These are phyloP conservation scores for Drosophila meridionalis DNA, from an alignment of 2,888 invertebrate species.

Conservation along the genomic window DNA sequence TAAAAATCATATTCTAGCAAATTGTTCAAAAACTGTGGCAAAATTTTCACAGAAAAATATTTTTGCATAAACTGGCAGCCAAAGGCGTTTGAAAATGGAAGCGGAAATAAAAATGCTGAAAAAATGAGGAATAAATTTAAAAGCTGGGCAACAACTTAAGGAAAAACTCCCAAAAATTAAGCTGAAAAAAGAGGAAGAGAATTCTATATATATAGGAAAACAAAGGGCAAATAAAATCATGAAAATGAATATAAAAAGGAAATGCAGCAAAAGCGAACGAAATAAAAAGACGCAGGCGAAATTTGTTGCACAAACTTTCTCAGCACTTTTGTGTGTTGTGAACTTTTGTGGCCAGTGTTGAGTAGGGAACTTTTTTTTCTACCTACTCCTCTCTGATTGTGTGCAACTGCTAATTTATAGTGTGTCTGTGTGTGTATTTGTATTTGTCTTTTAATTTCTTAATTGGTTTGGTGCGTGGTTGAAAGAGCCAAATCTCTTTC, in stretches of 20 bases:
- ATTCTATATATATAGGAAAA: slow-evolving; percentile 4
- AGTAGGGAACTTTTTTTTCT: slow-evolving; percentile 59
- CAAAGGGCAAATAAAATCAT: slow-evolving; percentile 38
- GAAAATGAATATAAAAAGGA: slow-evolving; percentile 25
- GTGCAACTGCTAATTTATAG: slow-evolving; percentile 62
- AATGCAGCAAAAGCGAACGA: slow-evolving; percentile 25
- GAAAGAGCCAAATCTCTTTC: slow-evolving; percentile 39
- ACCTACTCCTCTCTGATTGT: slow-evolving; percentile 21
- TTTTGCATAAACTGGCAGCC: slow-evolving; percentile 64
- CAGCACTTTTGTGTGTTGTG: slow-evolving; percentile 61
- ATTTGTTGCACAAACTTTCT: slow-evolving; percentile 75
- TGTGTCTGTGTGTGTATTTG: slow-evolving; percentile 32
- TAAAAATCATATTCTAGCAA: slow-evolving; percentile 44
- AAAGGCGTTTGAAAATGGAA: slow-evolving; percentile 34
- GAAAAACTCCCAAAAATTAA: slow-evolving; percentile 52
- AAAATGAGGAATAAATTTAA: not conserved
- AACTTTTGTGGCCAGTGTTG: slow-evolving; percentile 76
- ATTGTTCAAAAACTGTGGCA: slow-evolving; percentile 32
- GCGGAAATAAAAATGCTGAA: not conserved
- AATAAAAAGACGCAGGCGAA: slow-evolving; percentile 42
- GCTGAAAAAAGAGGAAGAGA: slow-evolving; percentile 29
- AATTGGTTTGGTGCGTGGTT: slow-evolving; percentile 74
- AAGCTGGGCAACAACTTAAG: slow-evolving; percentile 42
- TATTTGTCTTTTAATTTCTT: slow-evolving; percentile 82
- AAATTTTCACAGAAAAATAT: slow-evolving; percentile 42